Base-by-base conservation (phyloP, 2,113 vertebrate genomes). In the Periophthalmus modestus region DNA sequence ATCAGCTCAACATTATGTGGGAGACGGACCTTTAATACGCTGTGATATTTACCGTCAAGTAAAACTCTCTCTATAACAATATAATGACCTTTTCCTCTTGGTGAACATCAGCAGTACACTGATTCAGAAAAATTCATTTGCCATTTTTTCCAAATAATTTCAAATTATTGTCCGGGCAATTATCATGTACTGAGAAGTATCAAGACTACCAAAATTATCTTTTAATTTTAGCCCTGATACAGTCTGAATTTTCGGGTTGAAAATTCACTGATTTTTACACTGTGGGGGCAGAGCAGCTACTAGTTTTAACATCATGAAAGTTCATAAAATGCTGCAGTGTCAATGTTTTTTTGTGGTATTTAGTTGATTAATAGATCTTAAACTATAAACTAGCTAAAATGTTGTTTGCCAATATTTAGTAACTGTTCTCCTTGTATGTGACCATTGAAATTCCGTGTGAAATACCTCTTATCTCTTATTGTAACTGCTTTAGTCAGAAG, bases 401-500 rank as follows among this genome's bases (percentile, higher is more conserved):
- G 7, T 1, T 21, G 52, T 55, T 55, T n/a, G 19, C 19, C 52
- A 54, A 7, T n/a, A 9, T 5, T n/a, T 15, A n/a, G 0, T 55
- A 10, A 5, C 6, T 55, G 18, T n/a, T 54, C 6, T 54, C 18
- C 52, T 21, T 55, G 52, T 55, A 21, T 21, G 11, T 55, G 9
- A 55, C 52, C 52, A n/a, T 55, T 21, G 19, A n/a, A 55, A 55
- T 21, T 19, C 18, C 6, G 6, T n/a, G 52, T 10, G 52, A 55
- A 55, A 55, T 21, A 9, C 11, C 23, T 28, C 57, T 28, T 59
- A 24, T 59, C 57, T 23, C 5, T 15, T 34, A 62, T 62, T 16
- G 59, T 33, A 62, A 18, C 13, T 14, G 57, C 62, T 65, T 65
- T 18, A 65, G 66, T 82, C 81, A 74, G 73, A 79, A 67, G 23